Evolutionary conservation across 2,113 vertebrate species (phyloP).

Genomic region (Nesoenas mayeri): DNA sequence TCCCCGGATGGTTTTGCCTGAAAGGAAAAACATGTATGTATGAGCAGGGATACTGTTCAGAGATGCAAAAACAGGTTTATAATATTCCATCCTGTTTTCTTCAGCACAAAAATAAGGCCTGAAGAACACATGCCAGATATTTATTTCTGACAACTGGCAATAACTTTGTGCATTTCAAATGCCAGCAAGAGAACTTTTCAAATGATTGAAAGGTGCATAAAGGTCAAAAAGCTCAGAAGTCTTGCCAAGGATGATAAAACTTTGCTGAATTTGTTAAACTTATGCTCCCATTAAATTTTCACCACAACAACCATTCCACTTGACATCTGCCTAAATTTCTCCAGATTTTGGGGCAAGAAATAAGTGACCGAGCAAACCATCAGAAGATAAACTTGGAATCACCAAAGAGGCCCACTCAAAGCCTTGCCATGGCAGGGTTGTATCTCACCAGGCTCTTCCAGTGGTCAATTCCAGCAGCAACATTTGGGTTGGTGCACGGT

Average conservation of each 20-base stretch:
- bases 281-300: not conserved
- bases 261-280: not conserved
- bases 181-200: not conserved
- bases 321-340: not conserved
- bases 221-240: not conserved
- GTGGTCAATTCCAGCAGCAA: not conserved
- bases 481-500: not conserved
- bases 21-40: not conserved
- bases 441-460: not conserved
- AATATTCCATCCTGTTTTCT: not conserved
- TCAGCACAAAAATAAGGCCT: not conserved
- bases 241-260: not conserved
- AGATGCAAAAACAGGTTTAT: not conserved
- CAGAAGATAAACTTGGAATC: not conserved
- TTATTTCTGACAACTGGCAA: not conserved
- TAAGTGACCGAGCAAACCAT: not conserved
- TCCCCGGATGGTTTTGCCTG: not conserved
- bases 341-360: not conserved
- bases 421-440: not conserved
- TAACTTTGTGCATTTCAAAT: not conserved
- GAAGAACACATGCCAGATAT: not conserved
- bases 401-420: not conserved
- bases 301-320: not conserved
- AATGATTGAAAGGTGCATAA: not conserved
- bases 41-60: not conserved